phyloP scores from a whole-genome alignment of 1,140 invertebrate species.

The roundworm (Caenorhabditis elegans) region WBcel235 BX284605.5:19136501-19137000 shows the following conservation, averaged over 20 bases:
- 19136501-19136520: constrained; percentile 21
- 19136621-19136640: background rate
- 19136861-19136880: too few relatives aligned
- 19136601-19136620: constrained; percentile 7
- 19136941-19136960: background rate
- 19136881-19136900: too few relatives aligned
- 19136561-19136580: background rate
- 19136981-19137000: too few relatives aligned
- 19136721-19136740: constrained; percentile 14
- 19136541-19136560: background rate
- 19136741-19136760: background rate
- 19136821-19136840: background rate
- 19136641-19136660: constrained; percentile 7
- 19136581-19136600: constrained; percentile 19
- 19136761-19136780: constrained; percentile 8
- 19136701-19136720: constrained; percentile 15
- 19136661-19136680: constrained; percentile 13
- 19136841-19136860: background rate
- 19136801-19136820: constrained; percentile 19
- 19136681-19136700: constrained; percentile 6
- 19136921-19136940: too few relatives aligned
- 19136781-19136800: constrained; percentile 18
- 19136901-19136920: too few relatives aligned
- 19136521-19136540: background rate
- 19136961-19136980: too few relatives aligned